Evolutionary conservation across 2,888 invertebrate genomes (phyloP).

Genomic region (Ypsolopha scabrella): DNA sequence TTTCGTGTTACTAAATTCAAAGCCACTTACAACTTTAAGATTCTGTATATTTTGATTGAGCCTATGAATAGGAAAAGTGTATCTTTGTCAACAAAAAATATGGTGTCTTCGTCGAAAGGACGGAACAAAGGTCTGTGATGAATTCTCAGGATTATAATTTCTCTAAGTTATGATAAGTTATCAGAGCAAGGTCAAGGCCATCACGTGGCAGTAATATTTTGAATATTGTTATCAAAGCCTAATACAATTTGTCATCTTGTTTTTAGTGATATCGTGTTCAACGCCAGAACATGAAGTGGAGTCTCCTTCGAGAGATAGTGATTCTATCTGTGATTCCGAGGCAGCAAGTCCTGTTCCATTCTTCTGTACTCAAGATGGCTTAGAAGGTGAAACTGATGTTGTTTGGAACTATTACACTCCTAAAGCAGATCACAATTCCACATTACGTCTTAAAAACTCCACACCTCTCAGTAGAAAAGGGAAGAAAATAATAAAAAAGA

Average conservation of each 20-base stretch:
- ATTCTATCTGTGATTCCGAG: conserved; percentile 52
- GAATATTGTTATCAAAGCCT: too few species aligned
- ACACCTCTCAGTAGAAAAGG: conserved; percentile 49
- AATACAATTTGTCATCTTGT: background rate
- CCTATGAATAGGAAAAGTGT: conserved; percentile 28
- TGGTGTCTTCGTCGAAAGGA: conserved; percentile 38
- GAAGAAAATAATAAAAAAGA: conserved; percentile 33
- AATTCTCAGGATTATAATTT: background rate
- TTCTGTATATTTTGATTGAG: conserved; percentile 2
- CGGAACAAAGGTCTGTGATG: conserved; percentile 32
- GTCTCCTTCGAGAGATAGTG: conserved; percentile 56
- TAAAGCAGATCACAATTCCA: conserved; percentile 36
- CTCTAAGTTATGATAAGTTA: background rate
- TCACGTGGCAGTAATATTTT: background rate
- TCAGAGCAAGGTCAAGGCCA: too few species aligned
- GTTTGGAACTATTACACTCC: conserved; percentile 66
- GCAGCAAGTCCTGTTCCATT: conserved; percentile 60
- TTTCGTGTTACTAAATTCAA: too few species aligned
- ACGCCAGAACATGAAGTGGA: conserved; percentile 48
- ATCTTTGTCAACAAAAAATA: conserved; percentile 22
- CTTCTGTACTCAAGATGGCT: conserved; percentile 61
- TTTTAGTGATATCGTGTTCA: conserved; percentile 53
- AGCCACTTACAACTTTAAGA: too few species aligned
- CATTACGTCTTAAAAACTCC: conserved; percentile 35
- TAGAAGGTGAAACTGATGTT: conserved; percentile 59